Conservation (phyloP, 1,140 invertebrate species). For the Drosophila parvula region DNA sequence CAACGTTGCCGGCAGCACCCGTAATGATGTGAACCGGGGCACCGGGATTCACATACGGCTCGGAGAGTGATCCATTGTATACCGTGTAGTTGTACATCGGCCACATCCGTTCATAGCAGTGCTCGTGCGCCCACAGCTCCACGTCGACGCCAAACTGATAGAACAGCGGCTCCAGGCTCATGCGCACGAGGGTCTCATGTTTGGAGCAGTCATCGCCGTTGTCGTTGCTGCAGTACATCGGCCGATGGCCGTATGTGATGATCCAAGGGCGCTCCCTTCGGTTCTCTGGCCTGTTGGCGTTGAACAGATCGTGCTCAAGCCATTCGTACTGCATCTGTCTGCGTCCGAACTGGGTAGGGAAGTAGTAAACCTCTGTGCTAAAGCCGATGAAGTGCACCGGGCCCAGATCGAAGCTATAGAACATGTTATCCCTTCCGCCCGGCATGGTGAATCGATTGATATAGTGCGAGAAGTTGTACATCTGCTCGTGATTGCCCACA, state of each 20-base stretch:
- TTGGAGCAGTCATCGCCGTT: conserved; percentile 94
- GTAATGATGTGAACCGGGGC: conserved; percentile 97
- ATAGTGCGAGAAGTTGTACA: conserved; percentile 95
- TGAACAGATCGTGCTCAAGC: conserved; percentile 92
- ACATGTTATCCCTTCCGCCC: conserved; percentile 89
- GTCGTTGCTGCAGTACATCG: conserved; percentile 98
- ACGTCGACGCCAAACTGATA: conserved; percentile 96
- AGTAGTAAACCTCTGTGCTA: conserved; percentile 98
- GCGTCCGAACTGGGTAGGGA: conserved; percentile 91
- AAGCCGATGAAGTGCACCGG: conserved; percentile 96
- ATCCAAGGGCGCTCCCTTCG: conserved; percentile 94
- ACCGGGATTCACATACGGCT: conserved; percentile 93
- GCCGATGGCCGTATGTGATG: conserved; percentile 95
- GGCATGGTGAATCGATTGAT: conserved; percentile 95
- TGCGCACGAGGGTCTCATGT: conserved; percentile 89
- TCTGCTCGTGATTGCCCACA: conserved; percentile 95
- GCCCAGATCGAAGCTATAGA: conserved; percentile 96
- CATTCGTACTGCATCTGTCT: conserved; percentile 96
- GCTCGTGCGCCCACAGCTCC: conserved; percentile 98
- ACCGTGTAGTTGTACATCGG: conserved; percentile 95
- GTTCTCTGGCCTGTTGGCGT: conserved; percentile 88
- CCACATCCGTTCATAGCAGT: conserved; percentile 97
- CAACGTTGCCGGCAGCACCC: conserved; percentile 94
- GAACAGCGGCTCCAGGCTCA: conserved; percentile 94
- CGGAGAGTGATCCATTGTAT: conserved; percentile 90